phyloP scores from a whole-genome alignment of 1,140 invertebrate genomes.

The Drosophila guanche region DNA sequence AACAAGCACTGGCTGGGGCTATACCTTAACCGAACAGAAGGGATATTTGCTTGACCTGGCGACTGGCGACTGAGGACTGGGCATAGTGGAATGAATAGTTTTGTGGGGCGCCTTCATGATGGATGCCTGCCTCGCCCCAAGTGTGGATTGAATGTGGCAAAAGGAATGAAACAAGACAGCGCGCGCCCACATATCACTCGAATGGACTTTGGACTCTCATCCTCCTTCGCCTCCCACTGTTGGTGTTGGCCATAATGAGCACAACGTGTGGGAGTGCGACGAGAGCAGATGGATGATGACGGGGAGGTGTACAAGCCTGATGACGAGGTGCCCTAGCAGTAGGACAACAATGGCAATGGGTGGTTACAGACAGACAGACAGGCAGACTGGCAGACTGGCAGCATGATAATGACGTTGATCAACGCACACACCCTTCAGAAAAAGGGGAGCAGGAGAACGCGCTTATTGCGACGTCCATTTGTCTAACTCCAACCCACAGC shows the following conservation, averaged over 20 bases:
- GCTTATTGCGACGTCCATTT: slow-evolving; percentile 64
- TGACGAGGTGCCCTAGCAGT: not conserved
- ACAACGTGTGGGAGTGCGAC: too few relatives aligned
- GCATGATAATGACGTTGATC: slow-evolving; percentile 69
- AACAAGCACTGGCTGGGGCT: not conserved
- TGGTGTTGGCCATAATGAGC: slow-evolving; percentile 74
- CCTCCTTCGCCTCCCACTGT: slow-evolving; percentile 9
- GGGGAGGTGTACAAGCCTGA: too few relatives aligned
- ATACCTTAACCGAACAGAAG: too few relatives aligned
- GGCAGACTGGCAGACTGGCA: slow-evolving; percentile 25
- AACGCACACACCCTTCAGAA: slow-evolving; percentile 63
- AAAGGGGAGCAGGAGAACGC: slow-evolving; percentile 6
- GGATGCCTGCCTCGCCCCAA: slow-evolving; percentile 30
- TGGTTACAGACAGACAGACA: slow-evolving; percentile 35
- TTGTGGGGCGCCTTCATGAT: slow-evolving; percentile 33
- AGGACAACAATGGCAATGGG: slow-evolving; percentile 49
- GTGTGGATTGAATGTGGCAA: slow-evolving; percentile 17
- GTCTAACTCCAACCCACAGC: slow-evolving; percentile 38
- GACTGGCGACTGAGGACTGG: too few relatives aligned
- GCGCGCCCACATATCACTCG: slow-evolving; percentile 63
- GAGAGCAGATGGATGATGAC: slow-evolving; percentile 7
- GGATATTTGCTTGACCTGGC: slow-evolving; percentile 9
- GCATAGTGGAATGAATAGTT: slow-evolving; percentile 24
- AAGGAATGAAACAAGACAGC: slow-evolving; percentile 42
- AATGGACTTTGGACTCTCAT: slow-evolving; percentile 10